These are phyloP conservation scores for Chionis minor DNA, from an alignment of 2,113 vertebrate genomes.

Conservation along the genomic window DNA sequence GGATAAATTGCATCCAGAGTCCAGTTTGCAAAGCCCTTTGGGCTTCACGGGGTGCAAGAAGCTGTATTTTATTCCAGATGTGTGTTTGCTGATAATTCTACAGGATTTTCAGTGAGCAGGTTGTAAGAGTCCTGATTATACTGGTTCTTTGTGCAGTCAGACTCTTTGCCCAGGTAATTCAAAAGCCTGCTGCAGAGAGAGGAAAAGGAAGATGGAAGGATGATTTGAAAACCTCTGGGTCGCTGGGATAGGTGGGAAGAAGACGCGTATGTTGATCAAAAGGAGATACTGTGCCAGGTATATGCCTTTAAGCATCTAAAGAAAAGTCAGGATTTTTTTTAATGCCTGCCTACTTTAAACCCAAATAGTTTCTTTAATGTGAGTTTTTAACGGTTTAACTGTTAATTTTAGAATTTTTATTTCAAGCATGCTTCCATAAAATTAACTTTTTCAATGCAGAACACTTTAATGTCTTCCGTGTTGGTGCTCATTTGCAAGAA, in stretches of 20 bases:
- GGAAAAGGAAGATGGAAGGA: background rate
- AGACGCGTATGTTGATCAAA: background rate
- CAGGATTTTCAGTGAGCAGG: conserved; percentile 15
- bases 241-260: background rate
- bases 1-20: background rate
- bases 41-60: background rate
- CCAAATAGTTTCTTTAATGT: background rate
- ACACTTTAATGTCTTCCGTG: background rate
- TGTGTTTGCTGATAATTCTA: conserved; percentile 2
- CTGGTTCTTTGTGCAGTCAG: background rate
- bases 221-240: background rate
- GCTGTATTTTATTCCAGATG: background rate
- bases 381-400: conserved; percentile 25
- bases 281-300: background rate
- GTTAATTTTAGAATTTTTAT: conserved; percentile 52
- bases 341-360: background rate
- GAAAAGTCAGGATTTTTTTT: background rate
- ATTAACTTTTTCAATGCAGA: background rate
- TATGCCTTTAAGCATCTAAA: background rate
- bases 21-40: conserved; percentile 1
- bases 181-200: background rate
- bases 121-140: background rate
- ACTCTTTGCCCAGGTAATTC: background rate
- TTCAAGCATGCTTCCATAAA: background rate
- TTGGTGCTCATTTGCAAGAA: conserved; percentile 41